phyloP scores from a whole-genome alignment of 2,888 invertebrate species.

The Drosophila greeni region DNA sequence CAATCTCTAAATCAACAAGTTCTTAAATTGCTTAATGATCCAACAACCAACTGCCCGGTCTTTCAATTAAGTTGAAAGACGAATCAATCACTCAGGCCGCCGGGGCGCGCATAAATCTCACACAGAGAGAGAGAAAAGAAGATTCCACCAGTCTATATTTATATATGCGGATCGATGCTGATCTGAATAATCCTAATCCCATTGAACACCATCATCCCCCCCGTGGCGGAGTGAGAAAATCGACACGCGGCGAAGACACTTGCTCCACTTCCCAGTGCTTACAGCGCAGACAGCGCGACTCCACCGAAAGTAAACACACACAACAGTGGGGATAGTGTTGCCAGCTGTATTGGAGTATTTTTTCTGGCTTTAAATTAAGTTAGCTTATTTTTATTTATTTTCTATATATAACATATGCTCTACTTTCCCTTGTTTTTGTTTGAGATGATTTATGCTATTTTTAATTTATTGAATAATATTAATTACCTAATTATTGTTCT shows the following conservation, averaged over 20 bases:
- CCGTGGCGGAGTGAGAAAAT: constrained; percentile 27
- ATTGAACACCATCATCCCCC: constrained; percentile 19
- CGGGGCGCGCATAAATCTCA: constrained; percentile 20
- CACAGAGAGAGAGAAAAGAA: background rate
- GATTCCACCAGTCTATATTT: constrained; percentile 6
- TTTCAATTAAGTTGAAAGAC: constrained; percentile 36
- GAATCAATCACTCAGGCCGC: constrained; percentile 27
- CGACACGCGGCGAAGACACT: constrained; percentile 47
- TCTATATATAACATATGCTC: too few relatives aligned
- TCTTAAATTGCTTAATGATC: constrained; percentile 39
- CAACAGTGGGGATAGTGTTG: constrained; percentile 12
- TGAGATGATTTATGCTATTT: background rate
- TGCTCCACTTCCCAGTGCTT: constrained; percentile 63
- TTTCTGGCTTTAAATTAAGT: background rate
- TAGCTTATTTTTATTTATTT: too few relatives aligned
- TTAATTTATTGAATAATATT: background rate
- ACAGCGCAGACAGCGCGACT: constrained; percentile 65
- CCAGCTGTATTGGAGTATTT: background rate
- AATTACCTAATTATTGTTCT: background rate
- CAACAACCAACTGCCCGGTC: constrained; percentile 25
- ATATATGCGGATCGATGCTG: constrained; percentile 6
- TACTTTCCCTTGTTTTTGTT: background rate
- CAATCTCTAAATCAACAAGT: constrained; percentile 33
- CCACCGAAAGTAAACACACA: constrained; percentile 41
- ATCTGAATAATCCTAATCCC: constrained; percentile 4